These are phyloP conservation scores for Montipora sp. DNA, from an alignment of 64 coral and sea anemone genomes.

Conservation along the genomic window DNA sequence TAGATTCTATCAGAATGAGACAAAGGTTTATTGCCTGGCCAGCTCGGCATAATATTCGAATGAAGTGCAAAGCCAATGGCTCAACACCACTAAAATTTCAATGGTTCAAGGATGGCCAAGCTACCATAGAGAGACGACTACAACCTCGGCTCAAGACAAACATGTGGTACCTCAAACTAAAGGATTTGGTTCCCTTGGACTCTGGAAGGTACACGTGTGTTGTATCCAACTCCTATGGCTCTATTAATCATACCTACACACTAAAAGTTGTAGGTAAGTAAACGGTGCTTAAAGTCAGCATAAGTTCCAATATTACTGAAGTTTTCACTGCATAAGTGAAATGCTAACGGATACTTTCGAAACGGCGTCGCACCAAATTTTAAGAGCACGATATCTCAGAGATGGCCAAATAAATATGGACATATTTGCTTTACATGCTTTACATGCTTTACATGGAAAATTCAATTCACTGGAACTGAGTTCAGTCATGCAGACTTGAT, in stretches of 20 bases:
- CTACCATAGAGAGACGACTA: constrained; percentile 36
- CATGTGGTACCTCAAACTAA: constrained; percentile 59
- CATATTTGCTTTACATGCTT: too few species aligned
- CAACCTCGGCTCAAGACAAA: constrained; percentile 64
- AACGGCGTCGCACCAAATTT: too few species aligned
- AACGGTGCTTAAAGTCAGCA: too few species aligned
- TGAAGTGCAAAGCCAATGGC: constrained; percentile 72
- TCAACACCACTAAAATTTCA: constrained; percentile 53
- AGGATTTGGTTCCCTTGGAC: constrained; percentile 59
- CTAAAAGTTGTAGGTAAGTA: constrained; percentile 73
- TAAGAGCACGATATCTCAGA: too few species aligned
- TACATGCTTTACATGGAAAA: too few species aligned
- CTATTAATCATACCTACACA: constrained; percentile 64
- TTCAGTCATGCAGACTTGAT: too few species aligned
- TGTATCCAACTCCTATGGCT: constrained; percentile 63
- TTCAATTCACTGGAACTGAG: too few species aligned
- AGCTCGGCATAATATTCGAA: constrained; percentile 46
- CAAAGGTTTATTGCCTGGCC: constrained; percentile 71
- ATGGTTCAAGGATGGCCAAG: constrained; percentile 70
- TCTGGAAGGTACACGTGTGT: constrained; percentile 68
- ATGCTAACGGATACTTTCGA: too few species aligned
- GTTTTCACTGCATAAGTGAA: too few species aligned
- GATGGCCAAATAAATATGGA: too few species aligned
- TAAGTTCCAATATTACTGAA: too few species aligned
- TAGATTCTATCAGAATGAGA: constrained; percentile 27